Conservation (phyloP, 2,113 vertebrate genomes). For the Danio rerio region DNA sequence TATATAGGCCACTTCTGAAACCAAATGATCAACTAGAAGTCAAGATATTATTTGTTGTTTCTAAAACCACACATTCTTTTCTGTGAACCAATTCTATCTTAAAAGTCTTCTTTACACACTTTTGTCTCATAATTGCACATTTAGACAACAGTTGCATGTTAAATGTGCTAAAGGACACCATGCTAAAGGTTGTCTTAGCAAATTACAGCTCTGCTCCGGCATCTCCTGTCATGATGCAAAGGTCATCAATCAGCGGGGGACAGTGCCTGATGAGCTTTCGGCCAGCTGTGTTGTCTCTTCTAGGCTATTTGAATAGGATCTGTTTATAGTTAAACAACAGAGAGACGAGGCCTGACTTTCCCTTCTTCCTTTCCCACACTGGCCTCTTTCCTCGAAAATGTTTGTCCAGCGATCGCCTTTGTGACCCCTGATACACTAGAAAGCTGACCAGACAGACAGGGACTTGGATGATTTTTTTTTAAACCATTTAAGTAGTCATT, state of each 20-base stretch:
- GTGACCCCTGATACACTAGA: background rate
- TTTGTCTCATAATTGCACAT: background rate
- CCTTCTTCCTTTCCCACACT: background rate
- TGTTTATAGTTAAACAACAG: slow-evolving; percentile 63
- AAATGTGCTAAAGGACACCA: background rate
- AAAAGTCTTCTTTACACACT: too few species aligned
- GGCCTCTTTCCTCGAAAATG: background rate
- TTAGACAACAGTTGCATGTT: slow-evolving; percentile 7
- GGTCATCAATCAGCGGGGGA: slow-evolving; percentile 66
- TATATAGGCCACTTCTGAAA: too few species aligned
- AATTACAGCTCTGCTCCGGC: slow-evolving; percentile 30
- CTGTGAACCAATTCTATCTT: too few species aligned
- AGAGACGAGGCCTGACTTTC: slow-evolving; percentile 53
- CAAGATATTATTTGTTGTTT: too few species aligned
- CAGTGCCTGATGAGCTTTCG: slow-evolving; percentile 58
- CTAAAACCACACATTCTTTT: too few species aligned
- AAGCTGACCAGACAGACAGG: background rate
- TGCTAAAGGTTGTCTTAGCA: background rate
- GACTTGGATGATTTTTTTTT: too few species aligned
- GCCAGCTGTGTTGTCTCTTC: slow-evolving; percentile 55
- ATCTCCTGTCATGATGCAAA: slow-evolving; percentile 45
- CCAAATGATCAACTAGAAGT: too few species aligned
- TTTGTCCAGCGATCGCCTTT: background rate
- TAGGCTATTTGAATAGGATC: slow-evolving; percentile 57
- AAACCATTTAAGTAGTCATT: too few species aligned